phyloP scores from a whole-genome alignment of 2,113 vertebrate species.

The Paraplagusia blochii region DNA sequence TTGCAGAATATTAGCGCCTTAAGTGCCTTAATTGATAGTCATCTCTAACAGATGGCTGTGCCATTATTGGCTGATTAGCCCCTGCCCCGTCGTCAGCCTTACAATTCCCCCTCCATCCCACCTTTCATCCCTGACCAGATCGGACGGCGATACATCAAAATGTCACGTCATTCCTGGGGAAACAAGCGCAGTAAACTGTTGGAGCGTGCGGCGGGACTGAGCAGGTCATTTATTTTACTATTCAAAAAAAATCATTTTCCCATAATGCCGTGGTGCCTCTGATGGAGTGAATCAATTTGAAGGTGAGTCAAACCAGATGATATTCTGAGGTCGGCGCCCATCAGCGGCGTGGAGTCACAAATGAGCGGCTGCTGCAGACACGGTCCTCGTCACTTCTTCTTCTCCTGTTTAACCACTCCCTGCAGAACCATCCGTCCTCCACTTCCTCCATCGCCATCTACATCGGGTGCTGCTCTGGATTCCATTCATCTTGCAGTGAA shows the following conservation, averaged over 20 bases:
- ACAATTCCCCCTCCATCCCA: slow-evolving; percentile 31
- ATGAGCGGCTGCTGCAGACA: slow-evolving; percentile 29
- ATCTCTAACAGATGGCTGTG: slow-evolving; percentile 73
- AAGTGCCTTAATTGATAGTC: slow-evolving; percentile 79
- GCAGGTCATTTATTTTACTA: slow-evolving; percentile 37
- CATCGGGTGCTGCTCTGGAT: slow-evolving; percentile 31
- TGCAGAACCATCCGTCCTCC: slow-evolving; percentile 42
- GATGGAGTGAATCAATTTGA: slow-evolving; percentile 32
- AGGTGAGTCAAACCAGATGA: slow-evolving; percentile 45
- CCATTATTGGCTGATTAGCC: slow-evolving; percentile 65
- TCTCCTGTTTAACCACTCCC: slow-evolving; percentile 31
- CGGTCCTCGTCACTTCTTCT: slow-evolving; percentile 19
- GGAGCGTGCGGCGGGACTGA: slow-evolving; percentile 2
- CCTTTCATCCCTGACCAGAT: slow-evolving; percentile 41
- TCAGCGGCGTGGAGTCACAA: slow-evolving; percentile 37
- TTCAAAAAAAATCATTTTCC: slow-evolving; percentile 28
- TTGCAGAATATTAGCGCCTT: slow-evolving; percentile 73
- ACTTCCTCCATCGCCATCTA: slow-evolving; percentile 9
- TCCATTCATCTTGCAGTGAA: slow-evolving; percentile 36
- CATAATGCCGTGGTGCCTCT: slow-evolving; percentile 22
- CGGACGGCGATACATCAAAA: slow-evolving; percentile 31
- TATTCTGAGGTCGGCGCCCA: slow-evolving; percentile 21
- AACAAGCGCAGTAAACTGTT: slow-evolving; percentile 11
- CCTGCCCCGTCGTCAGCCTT: slow-evolving; percentile 49
- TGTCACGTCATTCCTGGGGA: slow-evolving; percentile 21